A percentile compares a stretch with the other conserved stretches of the same genome.
phyloP scores from a whole-genome alignment of 2,113 vertebrate species.

The Furnarius figulus region DNA sequence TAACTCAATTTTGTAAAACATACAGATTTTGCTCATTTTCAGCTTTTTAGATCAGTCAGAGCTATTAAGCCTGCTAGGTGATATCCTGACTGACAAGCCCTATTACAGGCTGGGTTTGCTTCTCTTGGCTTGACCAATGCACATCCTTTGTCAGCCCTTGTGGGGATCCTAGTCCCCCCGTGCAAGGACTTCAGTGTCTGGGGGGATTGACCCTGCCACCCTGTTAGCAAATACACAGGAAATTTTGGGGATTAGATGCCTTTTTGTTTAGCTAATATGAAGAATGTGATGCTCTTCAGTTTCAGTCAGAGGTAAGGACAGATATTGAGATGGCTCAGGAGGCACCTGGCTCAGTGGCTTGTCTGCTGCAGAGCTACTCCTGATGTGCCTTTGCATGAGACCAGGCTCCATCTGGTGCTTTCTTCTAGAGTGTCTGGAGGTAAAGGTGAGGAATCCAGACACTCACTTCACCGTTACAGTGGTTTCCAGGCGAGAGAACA shows the following conservation, averaged over 20 bases:
- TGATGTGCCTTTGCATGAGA: background rate
- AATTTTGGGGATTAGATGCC: background rate
- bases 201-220: background rate
- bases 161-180: background rate
- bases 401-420: background rate
- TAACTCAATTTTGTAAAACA: constrained; percentile 37
- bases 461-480: background rate
- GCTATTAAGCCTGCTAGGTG: constrained; percentile 24
- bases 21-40: constrained; percentile 54
- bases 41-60: constrained; percentile 51
- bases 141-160: background rate
- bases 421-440: background rate
- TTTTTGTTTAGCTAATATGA: background rate
- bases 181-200: background rate
- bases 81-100: background rate
- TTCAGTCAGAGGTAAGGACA: background rate
- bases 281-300: background rate
- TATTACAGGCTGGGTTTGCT: background rate
- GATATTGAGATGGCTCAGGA: background rate
- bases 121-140: background rate
- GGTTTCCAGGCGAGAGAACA: background rate
- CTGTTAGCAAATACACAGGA: background rate
- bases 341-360: background rate
- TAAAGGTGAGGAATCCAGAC: background rate
- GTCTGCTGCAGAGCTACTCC: background rate